Percentiles rank a stretch among this genome's conserved stretches.
These are phyloP conservation scores for Campylomormyrus tamandua DNA, from an alignment of 2,113 vertebrate genomes.

Conservation along the genomic window DNA sequence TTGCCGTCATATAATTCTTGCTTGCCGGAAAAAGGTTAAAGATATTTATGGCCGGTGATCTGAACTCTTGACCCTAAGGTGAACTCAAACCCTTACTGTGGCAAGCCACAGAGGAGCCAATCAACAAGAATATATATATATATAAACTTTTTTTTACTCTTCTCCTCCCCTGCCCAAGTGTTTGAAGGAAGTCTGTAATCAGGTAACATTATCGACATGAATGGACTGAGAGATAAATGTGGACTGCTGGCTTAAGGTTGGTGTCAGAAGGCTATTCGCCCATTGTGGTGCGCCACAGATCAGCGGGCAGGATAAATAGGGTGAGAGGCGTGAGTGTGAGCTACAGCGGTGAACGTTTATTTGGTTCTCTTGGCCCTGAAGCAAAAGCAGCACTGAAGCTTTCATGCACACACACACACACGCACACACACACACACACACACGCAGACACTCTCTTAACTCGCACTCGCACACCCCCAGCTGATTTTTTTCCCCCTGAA, in stretches of 20 bases:
- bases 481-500: conserved; percentile 69
- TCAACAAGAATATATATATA: conserved; percentile 53
- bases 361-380: conserved; percentile 51
- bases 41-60: conserved; percentile 66
- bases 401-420: conserved; percentile 25
- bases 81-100: conserved; percentile 61
- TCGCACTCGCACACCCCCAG: too few relatives aligned
- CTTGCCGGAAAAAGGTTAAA: conserved; percentile 49
- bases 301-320: conserved; percentile 12
- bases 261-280: conserved; percentile 24
- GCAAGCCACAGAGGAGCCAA: conserved; percentile 71
- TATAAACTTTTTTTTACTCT: conserved; percentile 66
- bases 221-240: conserved; percentile 12
- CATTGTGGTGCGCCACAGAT: conserved; percentile 26
- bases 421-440: conserved; percentile 29
- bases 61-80: conserved; percentile 67
- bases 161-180: background rate
- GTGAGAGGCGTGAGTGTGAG: conserved; percentile 12
- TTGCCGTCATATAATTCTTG: conserved; percentile 70
- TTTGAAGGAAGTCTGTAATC: conserved; percentile 2
- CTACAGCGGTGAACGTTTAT: conserved; percentile 41
- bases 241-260: conserved; percentile 30
- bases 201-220: conserved; percentile 14
- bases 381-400: conserved; percentile 40
- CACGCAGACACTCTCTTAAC: conserved; percentile 17